These are phyloP conservation scores for Cossypha polioptera DNA, from an alignment of 2,797 vertebrate species.

Conservation along the genomic window DNA sequence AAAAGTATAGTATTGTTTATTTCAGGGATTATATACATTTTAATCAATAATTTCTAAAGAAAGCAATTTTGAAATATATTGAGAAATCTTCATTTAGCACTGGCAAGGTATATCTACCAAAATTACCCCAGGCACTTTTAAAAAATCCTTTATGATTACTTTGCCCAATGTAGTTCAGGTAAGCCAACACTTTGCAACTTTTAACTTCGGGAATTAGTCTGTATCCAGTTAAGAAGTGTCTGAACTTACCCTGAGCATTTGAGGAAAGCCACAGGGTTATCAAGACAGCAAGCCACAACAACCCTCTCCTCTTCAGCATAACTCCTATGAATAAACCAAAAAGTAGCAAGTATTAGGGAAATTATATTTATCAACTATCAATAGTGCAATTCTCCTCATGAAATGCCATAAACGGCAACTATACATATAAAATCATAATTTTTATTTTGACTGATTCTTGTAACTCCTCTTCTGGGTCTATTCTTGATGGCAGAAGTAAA, in stretches of 20 bases:
- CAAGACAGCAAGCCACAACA: constrained; percentile 80
- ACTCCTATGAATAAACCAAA: constrained; percentile 74
- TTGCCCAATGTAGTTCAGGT: background rate
- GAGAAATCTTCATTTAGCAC: background rate
- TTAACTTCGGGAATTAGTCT: background rate
- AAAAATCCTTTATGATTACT: background rate
- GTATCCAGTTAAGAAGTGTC: background rate
- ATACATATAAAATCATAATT: background rate
- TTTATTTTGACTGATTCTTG: background rate
- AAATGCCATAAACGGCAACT: background rate
- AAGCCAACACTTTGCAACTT: background rate
- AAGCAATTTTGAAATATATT: background rate
- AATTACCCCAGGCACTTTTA: background rate
- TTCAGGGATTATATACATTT: background rate
- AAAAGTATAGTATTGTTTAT: background rate
- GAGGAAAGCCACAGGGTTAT: constrained; percentile 76
- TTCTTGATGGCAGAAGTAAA: background rate
- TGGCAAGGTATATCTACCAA: background rate
- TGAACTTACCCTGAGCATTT: constrained; percentile 81
- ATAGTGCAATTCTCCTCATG: background rate
- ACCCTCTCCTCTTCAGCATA: constrained; percentile 79
- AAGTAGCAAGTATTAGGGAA: background rate
- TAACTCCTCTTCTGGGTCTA: background rate
- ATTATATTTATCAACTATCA: background rate
- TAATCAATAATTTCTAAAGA: background rate